phyloP scores from a whole-genome alignment of 2,797 vertebrate species.

The Pseudochromis fuscus region DNA sequence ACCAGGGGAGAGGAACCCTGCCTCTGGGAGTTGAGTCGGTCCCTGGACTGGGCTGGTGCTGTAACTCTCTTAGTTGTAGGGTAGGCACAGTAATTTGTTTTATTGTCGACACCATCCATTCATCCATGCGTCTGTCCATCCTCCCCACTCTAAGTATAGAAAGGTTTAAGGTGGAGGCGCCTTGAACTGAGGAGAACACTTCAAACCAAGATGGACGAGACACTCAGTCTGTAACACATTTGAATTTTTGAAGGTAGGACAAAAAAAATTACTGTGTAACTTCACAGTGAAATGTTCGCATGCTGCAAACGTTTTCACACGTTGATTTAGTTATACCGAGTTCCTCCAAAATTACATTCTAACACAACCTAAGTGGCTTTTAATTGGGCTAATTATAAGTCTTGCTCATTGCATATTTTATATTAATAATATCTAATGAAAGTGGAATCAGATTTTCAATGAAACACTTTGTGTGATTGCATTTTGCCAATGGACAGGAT shows the following conservation, averaged over 20 bases:
- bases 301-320: not conserved
- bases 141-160: not conserved
- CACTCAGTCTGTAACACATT: too few species aligned
- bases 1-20: conserved; percentile 18
- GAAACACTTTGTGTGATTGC: conserved; percentile 47
- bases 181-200: conserved; percentile 1
- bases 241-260: too few species aligned
- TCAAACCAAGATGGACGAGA: not conserved
- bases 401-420: conserved; percentile 42
- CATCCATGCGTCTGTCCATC: conserved; percentile 17
- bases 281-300: not conserved
- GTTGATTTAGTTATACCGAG: not conserved
- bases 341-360: conserved; percentile 28
- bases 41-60: conserved; percentile 15
- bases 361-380: conserved; percentile 35
- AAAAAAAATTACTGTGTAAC: too few species aligned
- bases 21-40: conserved; percentile 49
- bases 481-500: conserved; percentile 45
- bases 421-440: conserved; percentile 51
- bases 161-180: conserved; percentile 8
- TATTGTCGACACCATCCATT: conserved; percentile 23
- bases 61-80: conserved; percentile 39
- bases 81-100: conserved; percentile 48
- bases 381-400: conserved; percentile 49
- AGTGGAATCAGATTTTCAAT: conserved; percentile 49